A percentile compares a stretch with the other conserved stretches of the same genome.
Conservation (phyloP, 2,797 vertebrate species). For the Amphiprion clarkii region DNA sequence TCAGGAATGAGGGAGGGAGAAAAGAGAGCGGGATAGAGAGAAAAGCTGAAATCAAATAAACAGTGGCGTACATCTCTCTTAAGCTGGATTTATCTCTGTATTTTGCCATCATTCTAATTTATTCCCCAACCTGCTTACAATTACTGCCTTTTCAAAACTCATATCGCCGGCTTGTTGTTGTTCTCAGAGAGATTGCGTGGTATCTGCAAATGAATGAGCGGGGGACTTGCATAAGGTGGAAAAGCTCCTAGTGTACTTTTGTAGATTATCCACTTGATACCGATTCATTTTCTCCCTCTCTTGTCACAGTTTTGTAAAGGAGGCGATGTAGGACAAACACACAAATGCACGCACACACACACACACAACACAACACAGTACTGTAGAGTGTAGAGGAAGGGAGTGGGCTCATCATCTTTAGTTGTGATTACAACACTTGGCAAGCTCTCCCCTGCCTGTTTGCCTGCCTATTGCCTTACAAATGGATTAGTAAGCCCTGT, state of each 20-base stretch:
- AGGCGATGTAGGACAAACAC: conserved; percentile 79
- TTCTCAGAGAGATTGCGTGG: conserved; percentile 77
- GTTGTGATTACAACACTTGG: conserved; percentile 86
- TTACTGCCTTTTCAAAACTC: conserved; percentile 80
- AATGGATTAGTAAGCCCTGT: conserved; percentile 83
- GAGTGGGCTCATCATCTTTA: conserved; percentile 84
- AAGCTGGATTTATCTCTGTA: conserved; percentile 84
- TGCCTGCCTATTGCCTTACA: conserved; percentile 84
- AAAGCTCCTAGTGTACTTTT: conserved; percentile 81
- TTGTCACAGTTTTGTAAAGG: conserved; percentile 77
- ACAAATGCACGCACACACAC: conserved; percentile 47
- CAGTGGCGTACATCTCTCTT: conserved; percentile 79
- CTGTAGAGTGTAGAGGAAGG: conserved; percentile 72
- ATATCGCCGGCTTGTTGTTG: conserved; percentile 66
- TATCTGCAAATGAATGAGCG: conserved; percentile 74
- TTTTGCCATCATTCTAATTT: conserved; percentile 84
- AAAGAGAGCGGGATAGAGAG: conserved; percentile 62
- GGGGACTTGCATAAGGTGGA: conserved; percentile 79
- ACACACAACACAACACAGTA: conserved; percentile 26
- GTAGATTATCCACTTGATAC: conserved; percentile 84
- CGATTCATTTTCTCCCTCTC: conserved; percentile 76
- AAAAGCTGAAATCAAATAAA: conserved; percentile 81
- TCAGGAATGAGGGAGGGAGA: conserved; percentile 73
- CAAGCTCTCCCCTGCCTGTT: conserved; percentile 80
- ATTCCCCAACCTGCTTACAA: conserved; percentile 84